These are phyloP conservation scores for Umimayanthus chanpuru DNA, from an alignment of 92 coral and sea anemone genomes.

Conservation along the genomic window DNA sequence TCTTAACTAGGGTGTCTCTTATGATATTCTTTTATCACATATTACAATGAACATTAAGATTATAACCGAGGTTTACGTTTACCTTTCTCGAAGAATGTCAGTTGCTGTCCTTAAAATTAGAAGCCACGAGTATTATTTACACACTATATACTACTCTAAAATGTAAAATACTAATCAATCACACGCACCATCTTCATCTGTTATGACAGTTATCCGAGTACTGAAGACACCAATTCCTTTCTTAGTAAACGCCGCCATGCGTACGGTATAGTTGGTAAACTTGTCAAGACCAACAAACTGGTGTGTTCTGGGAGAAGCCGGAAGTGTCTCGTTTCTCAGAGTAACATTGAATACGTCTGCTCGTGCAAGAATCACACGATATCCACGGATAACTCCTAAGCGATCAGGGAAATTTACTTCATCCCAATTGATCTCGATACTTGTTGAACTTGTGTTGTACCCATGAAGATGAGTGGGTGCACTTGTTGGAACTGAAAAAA, in stretches of 20 bases:
- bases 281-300: constrained; percentile 44
- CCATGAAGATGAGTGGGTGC: constrained; percentile 42
- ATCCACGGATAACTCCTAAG: constrained; percentile 57
- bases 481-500: constrained; percentile 50
- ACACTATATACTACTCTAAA: no score
- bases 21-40: no score
- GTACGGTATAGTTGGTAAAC: constrained; percentile 51
- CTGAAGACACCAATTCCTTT: constrained; percentile 54
- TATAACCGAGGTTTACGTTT: no score
- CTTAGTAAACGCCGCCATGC: constrained; percentile 58
- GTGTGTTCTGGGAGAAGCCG: constrained; percentile 33
- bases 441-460: constrained; percentile 48
- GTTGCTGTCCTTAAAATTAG: no score
- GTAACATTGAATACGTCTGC: constrained; percentile 27
- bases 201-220: constrained; percentile 26
- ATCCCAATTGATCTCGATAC: constrained; percentile 65
- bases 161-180: background rate
- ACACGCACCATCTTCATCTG: constrained; percentile 46
- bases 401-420: constrained; percentile 39
- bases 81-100: no score
- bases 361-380: constrained; percentile 39
- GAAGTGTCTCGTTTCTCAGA: constrained; percentile 37
- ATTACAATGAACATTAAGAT: no score
- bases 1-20: no score
- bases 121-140: background rate